phyloP scores from a whole-genome alignment of 2,888 invertebrate genomes.

The Monochamus alternatus region DNA sequence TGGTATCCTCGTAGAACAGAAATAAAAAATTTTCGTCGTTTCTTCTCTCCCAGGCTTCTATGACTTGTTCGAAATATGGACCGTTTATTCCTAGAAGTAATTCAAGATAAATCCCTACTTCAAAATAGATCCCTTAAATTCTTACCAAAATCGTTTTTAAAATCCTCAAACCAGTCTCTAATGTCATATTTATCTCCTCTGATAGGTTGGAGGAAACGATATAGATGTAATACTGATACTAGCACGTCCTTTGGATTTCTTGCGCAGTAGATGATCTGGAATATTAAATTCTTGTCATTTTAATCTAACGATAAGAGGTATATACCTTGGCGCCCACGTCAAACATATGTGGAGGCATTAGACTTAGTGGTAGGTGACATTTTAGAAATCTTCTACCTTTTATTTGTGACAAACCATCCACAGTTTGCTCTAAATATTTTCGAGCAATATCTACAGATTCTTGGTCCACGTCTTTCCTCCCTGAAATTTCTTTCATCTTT shows the following conservation, averaged over 20 bases:
- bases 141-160: constrained; percentile 77
- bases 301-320: no score
- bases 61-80: constrained; percentile 77
- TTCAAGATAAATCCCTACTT: no score
- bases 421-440: constrained; percentile 2
- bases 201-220: constrained; percentile 73
- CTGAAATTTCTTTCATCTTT: not conserved
- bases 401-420: constrained; percentile 25
- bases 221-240: constrained; percentile 82
- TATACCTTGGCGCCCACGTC: constrained; percentile 72
- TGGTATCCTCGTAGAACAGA: constrained; percentile 84
- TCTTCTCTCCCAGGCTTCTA: constrained; percentile 80
- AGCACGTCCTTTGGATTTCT: constrained; percentile 88
- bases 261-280: constrained; percentile 83
- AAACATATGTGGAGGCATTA: constrained; percentile 77
- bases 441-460: constrained; percentile 5
- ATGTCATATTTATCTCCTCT: not conserved
- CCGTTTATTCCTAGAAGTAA: no score
- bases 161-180: constrained; percentile 77
- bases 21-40: constrained; percentile 80
- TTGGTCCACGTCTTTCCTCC: not conserved
- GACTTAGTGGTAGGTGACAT: constrained; percentile 82
- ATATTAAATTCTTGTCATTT: not conserved
- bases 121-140: no score
- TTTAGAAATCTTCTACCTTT: constrained; percentile 35